Base-by-base conservation (phyloP, 2,113 vertebrate species). In the Zootoca vivipara region DNA sequence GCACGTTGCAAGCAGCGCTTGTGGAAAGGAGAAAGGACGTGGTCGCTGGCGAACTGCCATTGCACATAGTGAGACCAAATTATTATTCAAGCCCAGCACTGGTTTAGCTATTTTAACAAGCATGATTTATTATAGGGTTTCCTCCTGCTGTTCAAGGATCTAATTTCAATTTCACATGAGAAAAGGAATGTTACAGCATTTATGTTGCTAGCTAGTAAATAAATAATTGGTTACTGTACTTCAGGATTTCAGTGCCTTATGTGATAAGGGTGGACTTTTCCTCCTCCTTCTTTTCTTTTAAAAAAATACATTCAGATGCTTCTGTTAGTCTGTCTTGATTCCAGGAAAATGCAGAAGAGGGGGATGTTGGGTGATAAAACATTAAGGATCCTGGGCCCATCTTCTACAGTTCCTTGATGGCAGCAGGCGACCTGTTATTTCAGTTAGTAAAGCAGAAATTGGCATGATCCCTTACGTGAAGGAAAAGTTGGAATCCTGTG, bases 111-210 rank as follows among this genome's bases (percentile, higher is more conserved):
- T 93, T 95, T 96, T 95, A 95, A 93, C 89, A 88, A 92, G 88
- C 70, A 91, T 92, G 93, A 96, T 96, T 95, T 96, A 95, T 93
- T 92, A 84, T 85, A 81, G 89, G 89, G 79, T 94, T 95, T 93
- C 87, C 72, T 92, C 87, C 94, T 93, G 87, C 91, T 93, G 85
- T 93, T 93, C 46, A 87, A 93, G 93, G 93, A 95, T 95, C 92
- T 94, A 92, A 94, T 95, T 96, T 95, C 95, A 94, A 89, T 94
- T 95, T 93, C 89, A 92, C 90, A 93, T 93, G 89, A 94, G 86
- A 93, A 94, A 92, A 91, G 87, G 92, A 90, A 93, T 92, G 91
- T 94, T 91, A 89, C 94, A 92, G 95, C 83, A 91, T 95, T 95
- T 94, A 91, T 89, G 90, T 95, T 94, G 90, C 85, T 91, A 93